Conservation (phyloP, 92 coral and sea anemone genomes). For the Phenganax stokvisi region DNA sequence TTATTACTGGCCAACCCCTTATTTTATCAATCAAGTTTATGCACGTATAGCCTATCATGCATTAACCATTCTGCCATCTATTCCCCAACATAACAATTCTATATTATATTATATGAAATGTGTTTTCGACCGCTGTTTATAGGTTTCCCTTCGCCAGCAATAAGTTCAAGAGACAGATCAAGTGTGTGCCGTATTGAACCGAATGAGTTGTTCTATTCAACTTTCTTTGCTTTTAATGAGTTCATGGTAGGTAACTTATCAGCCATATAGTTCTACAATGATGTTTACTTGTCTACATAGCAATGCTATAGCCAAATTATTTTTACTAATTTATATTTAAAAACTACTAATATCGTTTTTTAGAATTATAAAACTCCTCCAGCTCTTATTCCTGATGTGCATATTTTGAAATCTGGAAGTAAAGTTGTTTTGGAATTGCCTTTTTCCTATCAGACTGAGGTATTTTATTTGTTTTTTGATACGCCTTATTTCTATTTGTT, state of each 20-base stretch:
- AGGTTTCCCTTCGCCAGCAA: conserved; percentile 82
- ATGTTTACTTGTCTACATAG: neutral
- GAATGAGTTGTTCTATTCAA: conserved; percentile 69
- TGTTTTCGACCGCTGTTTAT: neutral
- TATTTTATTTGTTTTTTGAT: conserved; percentile 21
- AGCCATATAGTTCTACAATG: neutral
- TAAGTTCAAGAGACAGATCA: conserved; percentile 68
- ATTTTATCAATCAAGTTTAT: no score
- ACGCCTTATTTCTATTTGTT: neutral
- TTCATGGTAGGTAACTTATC: conserved; percentile 60
- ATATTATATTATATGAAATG: neutral
- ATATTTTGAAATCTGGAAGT: conserved; percentile 56
- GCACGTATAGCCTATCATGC: no score
- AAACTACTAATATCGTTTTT: neutral
- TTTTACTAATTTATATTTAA: neutral
- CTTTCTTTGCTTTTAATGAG: conserved; percentile 70
- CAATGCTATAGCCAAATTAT: neutral
- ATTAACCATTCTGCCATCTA: no score
- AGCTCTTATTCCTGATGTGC: conserved; percentile 77
- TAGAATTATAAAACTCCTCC: conserved; percentile 86
- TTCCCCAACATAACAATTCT: no score
- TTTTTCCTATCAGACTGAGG: conserved; percentile 59
- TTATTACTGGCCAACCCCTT: no score
- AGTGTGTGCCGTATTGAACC: conserved; percentile 60
- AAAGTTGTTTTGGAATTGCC: conserved; percentile 69